These are phyloP conservation scores for Ophioderma brevispina DNA, from an alignment of 35 echinoderm and acorn worm genomes.

Conservation along the genomic window DNA sequence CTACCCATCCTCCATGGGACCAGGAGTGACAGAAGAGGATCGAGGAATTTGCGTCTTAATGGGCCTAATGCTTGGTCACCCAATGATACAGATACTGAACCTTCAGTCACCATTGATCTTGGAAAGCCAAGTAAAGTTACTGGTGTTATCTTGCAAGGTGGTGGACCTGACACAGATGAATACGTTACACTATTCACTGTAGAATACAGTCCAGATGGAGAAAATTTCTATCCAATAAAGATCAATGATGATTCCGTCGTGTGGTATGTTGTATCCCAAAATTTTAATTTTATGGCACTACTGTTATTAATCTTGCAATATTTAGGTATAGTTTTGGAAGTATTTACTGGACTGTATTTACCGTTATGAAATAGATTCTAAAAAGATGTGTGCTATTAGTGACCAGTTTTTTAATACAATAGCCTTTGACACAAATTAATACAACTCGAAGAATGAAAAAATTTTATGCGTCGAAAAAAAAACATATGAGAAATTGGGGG, in stretches of 20 bases:
- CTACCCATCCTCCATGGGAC: background rate
- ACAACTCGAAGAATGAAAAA: no score
- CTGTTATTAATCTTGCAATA: no score
- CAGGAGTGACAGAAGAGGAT: conserved; percentile 23
- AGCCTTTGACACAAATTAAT: no score
- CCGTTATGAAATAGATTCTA: no score
- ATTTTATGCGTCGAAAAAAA: no score
- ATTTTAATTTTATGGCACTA: no score
- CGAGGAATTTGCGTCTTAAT: conserved; percentile 10
- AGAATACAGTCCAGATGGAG: conserved; percentile 59
- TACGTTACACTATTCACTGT: conserved; percentile 66
- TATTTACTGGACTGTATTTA: no score
- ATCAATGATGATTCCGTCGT: conserved; percentile 17
- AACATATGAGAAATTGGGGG: no score
- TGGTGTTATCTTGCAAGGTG: conserved; percentile 74
- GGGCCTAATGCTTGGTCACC: conserved; percentile 61
- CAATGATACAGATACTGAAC: conserved; percentile 23
- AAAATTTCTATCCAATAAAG: conserved; percentile 49
- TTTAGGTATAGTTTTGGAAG: no score
- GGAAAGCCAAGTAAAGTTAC: conserved; percentile 47
- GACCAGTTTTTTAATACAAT: no score
- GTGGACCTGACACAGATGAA: conserved; percentile 29
- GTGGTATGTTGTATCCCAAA: no score
- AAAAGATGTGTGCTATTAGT: no score
- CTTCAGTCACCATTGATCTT: conserved; percentile 79